Evolutionary conservation across 2,113 vertebrate species (phyloP).

Genomic region (Dolichallabes microphthalmus): DNA sequence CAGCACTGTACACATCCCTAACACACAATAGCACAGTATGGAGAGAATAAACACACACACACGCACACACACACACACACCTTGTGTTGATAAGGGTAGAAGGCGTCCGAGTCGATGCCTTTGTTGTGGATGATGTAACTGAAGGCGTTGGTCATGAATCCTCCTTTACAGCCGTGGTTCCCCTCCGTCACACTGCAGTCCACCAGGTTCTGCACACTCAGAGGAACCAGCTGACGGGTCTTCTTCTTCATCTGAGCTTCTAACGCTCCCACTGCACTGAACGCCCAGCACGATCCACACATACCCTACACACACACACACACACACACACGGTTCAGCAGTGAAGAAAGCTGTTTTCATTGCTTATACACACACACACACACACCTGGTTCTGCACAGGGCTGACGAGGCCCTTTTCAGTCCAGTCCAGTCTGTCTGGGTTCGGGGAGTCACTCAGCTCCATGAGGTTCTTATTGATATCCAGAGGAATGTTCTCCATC

Average conservation of each 20-base stretch:
- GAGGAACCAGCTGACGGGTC: constrained; percentile 74
- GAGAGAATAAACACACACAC: no score
- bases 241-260: constrained; percentile 80
- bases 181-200: constrained; percentile 76
- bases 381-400: constrained; percentile 80
- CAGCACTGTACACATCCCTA: no score
- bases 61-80: constrained; percentile 61
- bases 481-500: constrained; percentile 50
- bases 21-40: no score
- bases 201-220: constrained; percentile 87
- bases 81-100: constrained; percentile 80
- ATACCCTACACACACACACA: constrained; percentile 64
- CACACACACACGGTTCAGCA: not conserved
- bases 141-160: constrained; percentile 75
- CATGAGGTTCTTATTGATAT: not conserved
- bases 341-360: not conserved
- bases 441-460: rapidly evolving
- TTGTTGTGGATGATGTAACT: constrained; percentile 79
- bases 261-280: constrained; percentile 83
- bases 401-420: constrained; percentile 75
- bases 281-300: constrained; percentile 87
- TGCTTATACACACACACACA: not conserved
- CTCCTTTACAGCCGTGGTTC: constrained; percentile 81
- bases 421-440: constrained; percentile 78
- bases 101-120: constrained; percentile 79